Evolutionary conservation across 1,140 invertebrate genomes (phyloP), one percentile per base, ranked within the genome.

Genomic region (Trichonephila clavata): DNA sequence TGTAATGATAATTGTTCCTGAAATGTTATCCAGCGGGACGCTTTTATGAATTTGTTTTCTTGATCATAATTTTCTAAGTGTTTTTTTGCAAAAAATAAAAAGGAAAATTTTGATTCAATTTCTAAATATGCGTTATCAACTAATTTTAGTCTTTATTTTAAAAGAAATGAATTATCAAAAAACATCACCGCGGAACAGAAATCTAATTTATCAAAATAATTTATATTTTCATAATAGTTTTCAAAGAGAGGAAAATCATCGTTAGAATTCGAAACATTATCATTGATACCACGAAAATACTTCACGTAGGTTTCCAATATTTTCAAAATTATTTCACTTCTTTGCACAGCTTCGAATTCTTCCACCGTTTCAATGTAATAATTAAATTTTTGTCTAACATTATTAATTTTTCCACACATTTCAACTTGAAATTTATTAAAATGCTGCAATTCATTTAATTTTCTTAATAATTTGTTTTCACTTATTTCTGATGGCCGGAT

Each of bases 341-440:
- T 21, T 81, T 90, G 20, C 7, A 59, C 5, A 57, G 71, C 77
- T 18, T 90, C 89, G 4, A 14, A 16, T 90, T 32, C 57, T 18
- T 24, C 61, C 10, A 24, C 14, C 8, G 13, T 21, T 32, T 77
- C 57, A 13, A 21, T 13, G 4, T 88, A 65, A 43, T 50, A 88
- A 20, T 65, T 32, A 21, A 39, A 57, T 10, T 13, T 50, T 43
- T n/a, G 39, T 21, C 61, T 10, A 61, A 81, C 18, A 39, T n/a
- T 20, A 2, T 39, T 61, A n/a, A 90, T 90, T 43, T n/a, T 80
- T 39, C 20, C 18, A 39, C 89, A 90, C 0, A 81, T 57, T 81
- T 90, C 89, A 16, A 60, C 50, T 24, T 90, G 89, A 90, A 81
- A 90, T 6, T 60, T n/a, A 57, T 90, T 90, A 32, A 90, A 60